Base-by-base conservation (phyloP, 2,888 invertebrate species). In the Lithophane leautieri region DNA sequence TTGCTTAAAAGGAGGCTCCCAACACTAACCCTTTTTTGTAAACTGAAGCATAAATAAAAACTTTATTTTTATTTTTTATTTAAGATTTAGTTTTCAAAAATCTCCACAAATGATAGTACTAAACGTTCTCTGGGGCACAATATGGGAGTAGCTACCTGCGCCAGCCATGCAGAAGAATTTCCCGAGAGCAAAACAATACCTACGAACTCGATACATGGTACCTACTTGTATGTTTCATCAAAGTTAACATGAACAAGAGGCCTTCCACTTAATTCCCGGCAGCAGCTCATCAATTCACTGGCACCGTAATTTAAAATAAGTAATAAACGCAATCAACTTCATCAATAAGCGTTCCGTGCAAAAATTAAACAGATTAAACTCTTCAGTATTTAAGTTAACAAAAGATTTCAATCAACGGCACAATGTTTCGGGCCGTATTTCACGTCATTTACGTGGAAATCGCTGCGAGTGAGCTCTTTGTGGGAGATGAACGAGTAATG, bases 331-430 rank as follows among this genome's bases (percentile, higher is more conserved):
- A 79, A 78, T 84, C 65, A 81, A 73, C 52, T 73, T 60, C 76
- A 74, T 81, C 75, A 85, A 79, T 79, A 63, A 85, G 78, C 70
- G 60, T 70, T 63, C 69, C 58, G 54, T 66, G 22, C 68, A 58
- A 76, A 81, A 78, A 79, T 77, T 79, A 78, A 76, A 73, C 76
- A 79, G 74, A 83, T 86, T 83, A 85, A 82, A 73, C 75, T 66
- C 70, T 82, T 78, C 72, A 78, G 84, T 84, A 76, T 86, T 82
- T 81, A 82, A 74, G 77, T 88, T 87, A 73, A 89, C 89, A 86
- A 86, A 89, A 87, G 88, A 88, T 88, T 90, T 90, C 89, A 90
- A 89, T 90, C 86, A 88, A 78, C 74, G 81, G 77, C 76, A 87
- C 82, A 85, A 71, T 81, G 85, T 86, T 85, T 84, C 76, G 71